Evolutionary conservation across 2,888 invertebrate species (phyloP).

Genomic region (Mamestra brassicae): DNA sequence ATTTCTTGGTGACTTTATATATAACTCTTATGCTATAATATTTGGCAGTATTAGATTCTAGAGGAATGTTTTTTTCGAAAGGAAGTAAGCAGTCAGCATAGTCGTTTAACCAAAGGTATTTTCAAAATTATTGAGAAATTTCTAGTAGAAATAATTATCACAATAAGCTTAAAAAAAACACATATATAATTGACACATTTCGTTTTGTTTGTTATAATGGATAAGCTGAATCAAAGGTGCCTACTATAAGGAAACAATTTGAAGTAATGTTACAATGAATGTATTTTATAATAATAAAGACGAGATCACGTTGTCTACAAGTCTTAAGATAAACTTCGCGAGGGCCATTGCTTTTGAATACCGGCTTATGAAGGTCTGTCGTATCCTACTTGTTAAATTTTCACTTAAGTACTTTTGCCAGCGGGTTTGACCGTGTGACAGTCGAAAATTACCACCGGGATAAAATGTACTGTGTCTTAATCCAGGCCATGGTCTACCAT

Average conservation of each 20-base stretch:
- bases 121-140: constrained; percentile 32
- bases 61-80: background rate
- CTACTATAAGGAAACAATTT: constrained; percentile 68
- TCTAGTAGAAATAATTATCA: background rate
- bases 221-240: constrained; percentile 89
- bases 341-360: constrained; percentile 22
- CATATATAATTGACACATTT: constrained; percentile 72
- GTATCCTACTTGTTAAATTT: background rate
- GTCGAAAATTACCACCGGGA: background rate
- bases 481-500: background rate
- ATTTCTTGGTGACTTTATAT: constrained; percentile 5
- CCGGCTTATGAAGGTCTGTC: constrained; percentile 27
- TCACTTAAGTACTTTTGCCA: too few relatives aligned
- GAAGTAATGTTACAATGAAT: constrained; percentile 55
- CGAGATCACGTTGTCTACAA: constrained; percentile 20
- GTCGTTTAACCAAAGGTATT: constrained; percentile 53
- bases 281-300: constrained; percentile 37
- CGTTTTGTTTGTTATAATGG: constrained; percentile 57
- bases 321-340: constrained; percentile 7
- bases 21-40: background rate
- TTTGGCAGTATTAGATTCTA: background rate
- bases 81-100: constrained; percentile 16
- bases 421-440: too few relatives aligned
- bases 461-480: background rate
- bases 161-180: constrained; percentile 13